Evolutionary conservation across 2,888 invertebrate genomes (phyloP).

Genomic region (Cataglyphis cursor): DNA sequence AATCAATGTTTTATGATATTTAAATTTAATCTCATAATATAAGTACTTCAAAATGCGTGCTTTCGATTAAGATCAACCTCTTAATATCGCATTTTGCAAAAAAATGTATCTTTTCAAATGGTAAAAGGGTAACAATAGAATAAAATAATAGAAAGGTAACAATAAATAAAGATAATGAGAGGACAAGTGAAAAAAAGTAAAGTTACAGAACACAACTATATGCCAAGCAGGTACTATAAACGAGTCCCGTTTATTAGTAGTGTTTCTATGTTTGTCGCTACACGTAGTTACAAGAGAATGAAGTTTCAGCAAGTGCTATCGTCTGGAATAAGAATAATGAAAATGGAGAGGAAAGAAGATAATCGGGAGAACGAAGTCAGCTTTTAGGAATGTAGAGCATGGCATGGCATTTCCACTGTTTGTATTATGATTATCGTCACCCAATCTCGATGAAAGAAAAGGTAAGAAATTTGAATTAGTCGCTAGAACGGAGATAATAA

Average conservation of each 20-base stretch:
- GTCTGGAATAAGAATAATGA: constrained; percentile 52
- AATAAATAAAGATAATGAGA: not conserved
- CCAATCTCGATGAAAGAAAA: constrained; percentile 26
- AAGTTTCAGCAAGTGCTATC: constrained; percentile 44
- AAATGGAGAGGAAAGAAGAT: constrained; percentile 42
- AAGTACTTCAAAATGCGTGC: not conserved
- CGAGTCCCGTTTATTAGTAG: constrained; percentile 38
- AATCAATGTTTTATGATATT: not conserved
- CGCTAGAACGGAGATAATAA: not conserved
- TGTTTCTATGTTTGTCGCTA: constrained; percentile 34
- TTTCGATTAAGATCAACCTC: not conserved
- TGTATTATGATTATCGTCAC: constrained; percentile 46
- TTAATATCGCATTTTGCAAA: not conserved
- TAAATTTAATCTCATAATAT: not conserved
- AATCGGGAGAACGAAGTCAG: constrained; percentile 21
- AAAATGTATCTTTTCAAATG: not conserved
- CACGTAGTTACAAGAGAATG: constrained; percentile 24
- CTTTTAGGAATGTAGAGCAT: constrained; percentile 37
- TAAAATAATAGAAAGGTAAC: not conserved
- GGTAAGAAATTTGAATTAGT: constrained; percentile 33
- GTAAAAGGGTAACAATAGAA: not conserved
- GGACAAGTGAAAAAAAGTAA: not conserved
- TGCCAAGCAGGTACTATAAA: constrained; percentile 24
- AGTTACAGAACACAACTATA: constrained; percentile 19
- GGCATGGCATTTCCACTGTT: not conserved